Base-by-base conservation (phyloP, 2,797 vertebrate species). In the Dallia pectoralis region DNA sequence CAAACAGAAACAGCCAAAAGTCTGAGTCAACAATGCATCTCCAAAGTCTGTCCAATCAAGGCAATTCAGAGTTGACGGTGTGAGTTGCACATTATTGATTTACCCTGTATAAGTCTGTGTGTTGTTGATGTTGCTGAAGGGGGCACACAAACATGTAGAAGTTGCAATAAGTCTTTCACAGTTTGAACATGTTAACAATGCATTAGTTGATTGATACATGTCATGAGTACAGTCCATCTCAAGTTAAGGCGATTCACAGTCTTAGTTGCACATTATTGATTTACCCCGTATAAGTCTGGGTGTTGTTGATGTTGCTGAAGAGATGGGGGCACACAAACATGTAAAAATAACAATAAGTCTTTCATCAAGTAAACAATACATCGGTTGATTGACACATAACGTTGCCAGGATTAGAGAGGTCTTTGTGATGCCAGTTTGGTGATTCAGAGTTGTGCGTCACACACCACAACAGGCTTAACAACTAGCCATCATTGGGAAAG, bases 1-100 rank as follows among this genome's bases (percentile, higher is more conserved):
- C 53, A 59, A 25, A 67, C 18, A 63, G 29, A 67, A 67, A 67
- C 36, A 19, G 47, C 47, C 27, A 49, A 30, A 19, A 69, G 67
- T 9, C 25, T 32, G 25, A 33, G 15, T 68, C 27, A 15, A 51
- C 29, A 49, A 16, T 33, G 1, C 27, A 11, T 32, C 25, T 8
- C 16, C 11, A 69, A 36, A 11, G 32, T 4, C 64, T 33, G 7
- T 33, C 33, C 36, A 12, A 66, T 22, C 19, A 66, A 66, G 33
- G 19, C 18, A 2, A 40, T 66, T 66, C 18, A 59, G 53, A 59
- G 22, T n/a, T 19, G 53, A 22, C 53, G 25, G 32, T 59, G 53
- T 59, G 53, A 59, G 11, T 59, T 25, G 22, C 53, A 44, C 40
- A 14, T 44, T 4, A 40, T 1, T 40, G 6, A 40, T 40, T 44